A percentile compares a stretch with the other conserved stretches of the same genome.
phyloP scores from a whole-genome alignment of 2,113 vertebrate species.

The Monarcha castaneiventris region DNA sequence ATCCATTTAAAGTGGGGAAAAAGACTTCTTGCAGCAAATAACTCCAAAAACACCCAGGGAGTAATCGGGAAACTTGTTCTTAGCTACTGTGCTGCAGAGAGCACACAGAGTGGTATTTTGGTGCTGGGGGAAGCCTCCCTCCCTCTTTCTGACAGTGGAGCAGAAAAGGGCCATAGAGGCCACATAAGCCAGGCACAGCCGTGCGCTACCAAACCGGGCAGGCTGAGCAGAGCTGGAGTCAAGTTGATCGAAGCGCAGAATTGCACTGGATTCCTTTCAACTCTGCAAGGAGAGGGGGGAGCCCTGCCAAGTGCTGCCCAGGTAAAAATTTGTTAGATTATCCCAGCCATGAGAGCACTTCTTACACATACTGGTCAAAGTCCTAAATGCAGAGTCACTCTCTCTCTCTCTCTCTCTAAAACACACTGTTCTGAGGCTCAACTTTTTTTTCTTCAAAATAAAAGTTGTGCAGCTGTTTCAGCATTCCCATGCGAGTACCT shows the following conservation, averaged over 20 bases:
- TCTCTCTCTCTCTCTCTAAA: constrained; percentile 57
- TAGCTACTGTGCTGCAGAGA: constrained; percentile 74
- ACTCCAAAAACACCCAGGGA: constrained; percentile 69
- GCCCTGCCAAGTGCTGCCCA: constrained; percentile 67
- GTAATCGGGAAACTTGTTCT: constrained; percentile 67
- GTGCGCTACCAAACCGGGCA: constrained; percentile 71
- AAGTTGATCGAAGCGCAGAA: constrained; percentile 40
- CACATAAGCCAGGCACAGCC: constrained; percentile 74
- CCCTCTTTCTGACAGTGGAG: constrained; percentile 78
- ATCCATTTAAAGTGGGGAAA: constrained; percentile 84
- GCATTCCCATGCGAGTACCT: constrained; percentile 72
- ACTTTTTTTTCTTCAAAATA: constrained; percentile 81
- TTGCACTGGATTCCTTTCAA: constrained; percentile 60
- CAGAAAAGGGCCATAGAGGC: constrained; percentile 85
- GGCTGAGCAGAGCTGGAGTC: constrained; percentile 68
- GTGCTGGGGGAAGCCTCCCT: constrained; percentile 76
- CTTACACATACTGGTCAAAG: constrained; percentile 74
- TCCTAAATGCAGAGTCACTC: constrained; percentile 72
- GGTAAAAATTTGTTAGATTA: constrained; percentile 71
- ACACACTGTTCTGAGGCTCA: constrained; percentile 67
- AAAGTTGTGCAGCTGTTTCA: constrained; percentile 80
- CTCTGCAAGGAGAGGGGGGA: constrained; percentile 61
- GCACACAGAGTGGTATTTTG: constrained; percentile 72
- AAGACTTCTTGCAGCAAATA: constrained; percentile 73
- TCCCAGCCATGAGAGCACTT: constrained; percentile 70